These are phyloP conservation scores for Drosophila infuscata DNA, from an alignment of 2,888 invertebrate genomes.

Conservation along the genomic window DNA sequence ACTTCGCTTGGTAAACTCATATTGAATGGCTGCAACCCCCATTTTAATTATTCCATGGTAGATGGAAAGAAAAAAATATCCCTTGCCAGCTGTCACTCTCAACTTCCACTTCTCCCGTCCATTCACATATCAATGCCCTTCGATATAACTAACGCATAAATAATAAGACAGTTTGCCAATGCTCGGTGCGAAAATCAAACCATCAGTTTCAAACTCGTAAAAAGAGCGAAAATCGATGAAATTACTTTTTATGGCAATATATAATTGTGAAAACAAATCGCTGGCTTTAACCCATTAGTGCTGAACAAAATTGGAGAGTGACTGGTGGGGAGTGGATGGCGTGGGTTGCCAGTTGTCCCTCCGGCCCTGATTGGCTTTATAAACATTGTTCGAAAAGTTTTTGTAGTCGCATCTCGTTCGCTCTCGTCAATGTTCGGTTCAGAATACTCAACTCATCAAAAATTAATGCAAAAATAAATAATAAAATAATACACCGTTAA, in stretches of 20 bases:
- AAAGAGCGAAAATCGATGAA: constrained; percentile 68
- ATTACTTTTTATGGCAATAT: constrained; percentile 35
- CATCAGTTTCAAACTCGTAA: constrained; percentile 41
- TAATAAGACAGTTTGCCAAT: constrained; percentile 71
- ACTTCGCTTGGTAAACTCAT: constrained; percentile 8
- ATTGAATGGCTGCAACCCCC: constrained; percentile 7
- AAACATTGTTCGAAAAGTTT: constrained; percentile 54
- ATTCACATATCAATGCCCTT: background rate
- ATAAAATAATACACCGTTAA: constrained; percentile 83
- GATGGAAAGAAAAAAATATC: constrained; percentile 22
- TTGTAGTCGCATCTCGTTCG: constrained; percentile 29
- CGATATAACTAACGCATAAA: constrained; percentile 66
- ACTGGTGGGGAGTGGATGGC: background rate
- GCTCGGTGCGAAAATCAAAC: constrained; percentile 37
- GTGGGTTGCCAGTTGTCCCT: background rate
- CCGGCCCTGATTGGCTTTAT: constrained; percentile 54
- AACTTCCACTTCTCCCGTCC: background rate
- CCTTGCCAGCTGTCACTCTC: constrained; percentile 47
- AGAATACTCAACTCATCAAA: constrained; percentile 67
- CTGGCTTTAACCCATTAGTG: constrained; percentile 57
- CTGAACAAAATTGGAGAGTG: constrained; percentile 14
- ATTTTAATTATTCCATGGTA: constrained; percentile 41
- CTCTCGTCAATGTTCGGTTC: constrained; percentile 38
- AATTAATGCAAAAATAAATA: constrained; percentile 82
- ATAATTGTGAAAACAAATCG: constrained; percentile 44